Conservation (phyloP, 2,888 invertebrate species). For the Emmelina monodactyla region DNA sequence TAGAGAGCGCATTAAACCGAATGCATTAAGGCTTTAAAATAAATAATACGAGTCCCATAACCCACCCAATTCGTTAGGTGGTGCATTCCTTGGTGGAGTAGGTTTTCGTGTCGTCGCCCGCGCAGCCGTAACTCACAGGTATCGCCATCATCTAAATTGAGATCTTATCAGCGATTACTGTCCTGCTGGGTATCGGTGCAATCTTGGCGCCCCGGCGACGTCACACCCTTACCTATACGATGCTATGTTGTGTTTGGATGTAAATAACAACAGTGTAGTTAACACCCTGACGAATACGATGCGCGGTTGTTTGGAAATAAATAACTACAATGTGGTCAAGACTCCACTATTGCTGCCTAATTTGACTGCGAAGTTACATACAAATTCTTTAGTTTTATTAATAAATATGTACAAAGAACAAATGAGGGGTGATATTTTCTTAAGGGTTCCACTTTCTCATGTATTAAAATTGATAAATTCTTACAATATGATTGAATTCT, state of each 20-base stretch:
- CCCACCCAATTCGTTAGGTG: slow-evolving; percentile 59
- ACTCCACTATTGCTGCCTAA: no score
- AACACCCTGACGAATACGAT: neutral
- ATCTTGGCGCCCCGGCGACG: slow-evolving; percentile 53
- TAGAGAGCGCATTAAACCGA: no score
- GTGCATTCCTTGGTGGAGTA: slow-evolving; percentile 60
- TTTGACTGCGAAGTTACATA: no score
- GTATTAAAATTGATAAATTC: no score
- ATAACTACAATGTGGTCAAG: no score
- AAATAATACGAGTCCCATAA: neutral
- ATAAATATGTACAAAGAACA: no score
- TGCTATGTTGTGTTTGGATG: neutral
- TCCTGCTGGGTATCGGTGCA: slow-evolving; percentile 63
- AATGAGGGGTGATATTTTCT: no score
- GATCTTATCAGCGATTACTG: slow-evolving; percentile 67
- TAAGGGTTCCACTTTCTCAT: no score
- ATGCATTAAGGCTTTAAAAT: no score
- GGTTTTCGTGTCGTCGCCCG: slow-evolving; percentile 58
- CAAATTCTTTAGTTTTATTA: no score
- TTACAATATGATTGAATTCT: no score
- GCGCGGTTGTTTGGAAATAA: no score
- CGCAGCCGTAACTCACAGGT: slow-evolving; percentile 60
- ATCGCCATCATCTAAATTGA: slow-evolving; percentile 66
- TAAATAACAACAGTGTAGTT: neutral
- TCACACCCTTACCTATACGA: neutral